Base-by-base conservation (phyloP, 2,888 invertebrate species). In the Opisthograptis luteolata region DNA sequence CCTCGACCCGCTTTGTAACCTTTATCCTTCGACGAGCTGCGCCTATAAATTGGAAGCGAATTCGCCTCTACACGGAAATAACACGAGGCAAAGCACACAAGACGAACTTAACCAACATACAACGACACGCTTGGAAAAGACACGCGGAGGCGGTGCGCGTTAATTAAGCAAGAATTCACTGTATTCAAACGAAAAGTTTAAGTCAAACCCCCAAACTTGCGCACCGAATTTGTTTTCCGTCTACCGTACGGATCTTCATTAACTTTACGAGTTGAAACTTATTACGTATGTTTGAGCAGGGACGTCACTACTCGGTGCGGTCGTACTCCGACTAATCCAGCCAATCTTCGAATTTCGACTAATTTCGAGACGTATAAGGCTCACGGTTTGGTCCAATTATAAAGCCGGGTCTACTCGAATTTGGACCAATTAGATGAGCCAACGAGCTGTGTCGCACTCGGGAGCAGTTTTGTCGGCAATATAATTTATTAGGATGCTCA, bases 391-490 rank as follows among this genome's bases (percentile, higher is more conserved):
- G 73, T 72, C 86, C 86, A 88, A 88, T 88, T 87, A 87, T 87
- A 84, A 69, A 84, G 87, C 81, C 74, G 84, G 81, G 81, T 81
- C 79, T 75, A 80, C 75, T 79, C 79, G 76, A 88, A 87, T 89
- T 89, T 85, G 81, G 82, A 87, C 88, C 90, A 89, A 90, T 89
- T 90, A 90, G 88, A 87, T 84, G 83, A 88, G 80, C 80, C 88
- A 88, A 87, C 89, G 89, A 88, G 86, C 87, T 88, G 87, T 87
- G 87, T 87, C 89, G 85, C 81, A 82, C 84, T 85, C 85, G 81
- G 81, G 80, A 85, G 84, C 87, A 87, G 89, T 89, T 88, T 88
- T 88, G 87, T 83, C 83, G 84, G 85, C 88, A 88, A 88, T 87
- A 88, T 89, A 89, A 89, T 89, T 89, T 89, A 89, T 89, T 86